Conservation (phyloP, 1,140 invertebrate species). For the Leptinotarsa lineolata region DNA sequence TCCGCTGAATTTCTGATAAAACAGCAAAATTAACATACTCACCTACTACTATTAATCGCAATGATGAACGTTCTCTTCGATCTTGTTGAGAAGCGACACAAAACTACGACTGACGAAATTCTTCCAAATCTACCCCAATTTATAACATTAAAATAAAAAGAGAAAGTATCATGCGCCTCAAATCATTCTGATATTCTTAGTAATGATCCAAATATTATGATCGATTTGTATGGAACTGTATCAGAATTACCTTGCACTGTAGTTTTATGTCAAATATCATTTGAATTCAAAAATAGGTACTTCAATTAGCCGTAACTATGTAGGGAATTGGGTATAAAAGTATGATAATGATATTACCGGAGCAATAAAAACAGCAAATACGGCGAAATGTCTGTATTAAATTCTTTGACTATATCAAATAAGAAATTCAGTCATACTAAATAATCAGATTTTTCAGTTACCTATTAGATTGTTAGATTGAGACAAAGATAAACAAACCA, state of each 20-base stretch:
- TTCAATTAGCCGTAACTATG: neutral
- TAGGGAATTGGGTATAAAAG: neutral
- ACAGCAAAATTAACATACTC: neutral
- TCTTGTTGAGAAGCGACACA: neutral
- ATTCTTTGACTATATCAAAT: too few relatives aligned
- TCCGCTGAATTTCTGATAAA: too few relatives aligned
- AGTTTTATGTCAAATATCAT: neutral
- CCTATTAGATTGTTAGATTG: too few relatives aligned
- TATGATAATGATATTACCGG: neutral
- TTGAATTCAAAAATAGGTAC: neutral
- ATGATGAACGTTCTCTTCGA: neutral
- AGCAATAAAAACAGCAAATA: too few relatives aligned
- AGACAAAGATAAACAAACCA: neutral
- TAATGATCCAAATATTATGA: neutral
- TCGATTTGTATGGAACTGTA: neutral
- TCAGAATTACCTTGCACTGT: neutral
- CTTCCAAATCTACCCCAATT: conserved; percentile 1
- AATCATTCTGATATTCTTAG: neutral
- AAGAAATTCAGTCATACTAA: too few relatives aligned
- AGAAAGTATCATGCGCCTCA: neutral
- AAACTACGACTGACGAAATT: neutral
- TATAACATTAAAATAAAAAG: neutral
- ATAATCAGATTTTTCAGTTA: too few relatives aligned
- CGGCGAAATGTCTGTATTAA: too few relatives aligned
- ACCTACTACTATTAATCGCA: neutral